phyloP scores from a whole-genome alignment of 2,113 vertebrate species.

The Misgurnus mizolepis region DNA sequence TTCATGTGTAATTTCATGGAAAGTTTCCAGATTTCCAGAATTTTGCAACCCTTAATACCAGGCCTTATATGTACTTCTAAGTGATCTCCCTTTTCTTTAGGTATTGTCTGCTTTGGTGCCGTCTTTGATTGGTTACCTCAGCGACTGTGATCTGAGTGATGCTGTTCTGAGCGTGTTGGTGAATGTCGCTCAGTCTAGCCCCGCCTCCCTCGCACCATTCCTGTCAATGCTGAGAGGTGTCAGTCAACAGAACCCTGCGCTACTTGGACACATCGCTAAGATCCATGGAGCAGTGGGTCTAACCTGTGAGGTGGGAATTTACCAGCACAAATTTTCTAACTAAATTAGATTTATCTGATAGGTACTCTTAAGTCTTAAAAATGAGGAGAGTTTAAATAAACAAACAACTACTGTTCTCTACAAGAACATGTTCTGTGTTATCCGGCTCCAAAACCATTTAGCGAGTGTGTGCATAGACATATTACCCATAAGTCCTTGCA shows the following conservation, averaged over 20 bases:
- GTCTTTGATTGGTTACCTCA: conserved; percentile 73
- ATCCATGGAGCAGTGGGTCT: conserved; percentile 88
- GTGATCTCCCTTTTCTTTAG: conserved; percentile 64
- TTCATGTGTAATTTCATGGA: too few species aligned
- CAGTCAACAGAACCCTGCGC: conserved; percentile 76
- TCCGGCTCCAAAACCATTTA: too few species aligned
- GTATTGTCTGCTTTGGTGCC: conserved; percentile 83
- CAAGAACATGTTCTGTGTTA: too few species aligned
- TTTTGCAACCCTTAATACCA: background rate
- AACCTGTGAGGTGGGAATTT: conserved; percentile 78
- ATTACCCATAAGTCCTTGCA: background rate
- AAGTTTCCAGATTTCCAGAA: too few species aligned
- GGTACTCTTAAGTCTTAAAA: too few species aligned
- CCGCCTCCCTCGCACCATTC: conserved; percentile 76
- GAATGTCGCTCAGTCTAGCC: conserved; percentile 83
- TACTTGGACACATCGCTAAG: conserved; percentile 85
- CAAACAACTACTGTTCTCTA: too few species aligned
- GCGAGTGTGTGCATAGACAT: too few species aligned
- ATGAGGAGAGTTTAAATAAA: too few species aligned
- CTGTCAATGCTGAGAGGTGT: conserved; percentile 78
- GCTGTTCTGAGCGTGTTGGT: conserved; percentile 77
- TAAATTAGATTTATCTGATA: too few species aligned
- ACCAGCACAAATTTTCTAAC: background rate
- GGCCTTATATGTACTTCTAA: background rate
- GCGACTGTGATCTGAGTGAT: conserved; percentile 78